Base-by-base conservation (phyloP, 2,113 vertebrate species). In the Gymnarchus niloticus region DNA sequence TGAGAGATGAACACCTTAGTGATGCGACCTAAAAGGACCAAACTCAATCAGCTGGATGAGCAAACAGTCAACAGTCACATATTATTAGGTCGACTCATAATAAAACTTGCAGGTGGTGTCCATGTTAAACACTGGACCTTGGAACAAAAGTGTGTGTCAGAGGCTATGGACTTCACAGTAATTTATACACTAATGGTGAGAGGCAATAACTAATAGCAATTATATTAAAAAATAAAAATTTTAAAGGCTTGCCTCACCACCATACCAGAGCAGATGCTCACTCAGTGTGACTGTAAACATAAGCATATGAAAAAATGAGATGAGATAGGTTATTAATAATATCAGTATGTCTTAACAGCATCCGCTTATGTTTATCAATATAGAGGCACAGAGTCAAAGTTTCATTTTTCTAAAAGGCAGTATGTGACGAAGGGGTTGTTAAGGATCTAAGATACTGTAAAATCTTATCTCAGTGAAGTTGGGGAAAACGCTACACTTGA, bases 1-100 rank as follows among this genome's bases (percentile, higher is more conserved):
- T 99, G 98, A 0, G 97, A 98, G 83, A 99, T 97, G 91, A 99
- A 99, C 80, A 99, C 94, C 92, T 98, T 99, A 86, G 95, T 95
- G 51, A 99, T 97, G 86, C 92, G 95, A 73, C 97, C 98, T 99
- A 3, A 69, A 1, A 17, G 85, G 6, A 86, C 76, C 85, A 0
- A 49, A 1, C 84, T 81, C 7, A 4, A 0, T 51, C 2, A 48
- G 23, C 1, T 49, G 25, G 25, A 83, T 23, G 17, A n/a, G 12
- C 65, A 69, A 69, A 69, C 10, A 28, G 12, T 3, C 25, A n/a
- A 65, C 2, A 33, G 12, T 69, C 12, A 69, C 65, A 19, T 69
- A 41, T 5, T 19, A 69, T 69, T 41, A 69, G 33, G n/a, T n/a
- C n/a, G n/a, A n/a, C n/a, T n/a, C n/a, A n/a, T n/a, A n/a, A n/a